Conservation (phyloP, 2,797 vertebrate genomes). For the Coregonus sp. region DNA sequence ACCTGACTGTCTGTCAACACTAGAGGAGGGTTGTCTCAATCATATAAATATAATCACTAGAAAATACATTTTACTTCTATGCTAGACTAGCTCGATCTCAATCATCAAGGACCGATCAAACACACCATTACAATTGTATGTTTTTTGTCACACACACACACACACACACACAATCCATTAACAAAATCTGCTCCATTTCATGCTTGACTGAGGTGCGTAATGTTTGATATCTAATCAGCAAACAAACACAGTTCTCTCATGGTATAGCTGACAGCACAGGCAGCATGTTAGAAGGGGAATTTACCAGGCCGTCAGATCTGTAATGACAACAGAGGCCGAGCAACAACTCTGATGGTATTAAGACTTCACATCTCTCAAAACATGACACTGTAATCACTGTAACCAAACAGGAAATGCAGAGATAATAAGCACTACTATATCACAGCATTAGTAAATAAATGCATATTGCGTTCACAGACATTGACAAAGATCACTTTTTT, state of each 20-base stretch:
- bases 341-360: conserved; percentile 62
- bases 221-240: conserved; percentile 69
- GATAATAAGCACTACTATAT: neutral
- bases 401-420: conserved; percentile 36
- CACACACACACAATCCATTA: conserved; percentile 23
- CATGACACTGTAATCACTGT: conserved; percentile 31
- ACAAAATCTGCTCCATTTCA: conserved; percentile 47
- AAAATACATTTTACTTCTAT: neutral
- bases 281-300: conserved; percentile 56
- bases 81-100: neutral
- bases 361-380: conserved; percentile 56
- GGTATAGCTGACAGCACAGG: conserved; percentile 52
- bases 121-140: neutral
- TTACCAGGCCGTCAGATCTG: conserved; percentile 70
- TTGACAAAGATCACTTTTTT: neutral
- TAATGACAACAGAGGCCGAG: conserved; percentile 59
- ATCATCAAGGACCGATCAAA: neutral
- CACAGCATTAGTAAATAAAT: neutral
- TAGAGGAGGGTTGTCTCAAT: neutral
- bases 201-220: conserved; percentile 61
- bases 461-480: neutral
- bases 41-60: neutral
- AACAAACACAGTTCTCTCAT: conserved; percentile 57
- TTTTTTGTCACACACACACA: conserved; percentile 25
- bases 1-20: neutral